Evolutionary conservation across 2,797 vertebrate genomes (phyloP), one percentile per base, ranked within the genome.

Genomic region (Parauchenoglanis ngamensis): DNA sequence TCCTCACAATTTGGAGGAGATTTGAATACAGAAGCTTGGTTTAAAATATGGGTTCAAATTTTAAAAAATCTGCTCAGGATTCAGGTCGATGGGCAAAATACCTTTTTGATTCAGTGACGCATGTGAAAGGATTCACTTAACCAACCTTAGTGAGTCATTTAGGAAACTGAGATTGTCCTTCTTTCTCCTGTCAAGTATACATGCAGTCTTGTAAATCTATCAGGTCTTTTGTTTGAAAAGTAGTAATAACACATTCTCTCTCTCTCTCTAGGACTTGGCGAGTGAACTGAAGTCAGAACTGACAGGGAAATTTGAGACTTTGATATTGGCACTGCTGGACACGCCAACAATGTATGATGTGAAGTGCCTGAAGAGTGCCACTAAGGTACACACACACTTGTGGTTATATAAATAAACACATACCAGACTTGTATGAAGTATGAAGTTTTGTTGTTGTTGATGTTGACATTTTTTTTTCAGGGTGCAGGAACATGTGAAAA

Each of bases 401-500:
- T 23, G 1, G 5, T 25, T 17, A 70, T 19, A 54, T 7, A 57
- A 2, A 35, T 52, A 25, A 59, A 49, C 56, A 35, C 54, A n/a
- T 4, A 21, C n/a, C 59, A 7, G 68, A 12, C 77, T 52, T 1
- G 31, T 31, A 31, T 31, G 31, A 31, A 56, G 76, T 57, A 57
- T 44, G 23, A 12, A 46, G 28, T 2, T 2, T 23, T 44, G 11
- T 59, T 44, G 8, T 5, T 35, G 49, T n/a, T 10, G 46, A 49
- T 49, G 46, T 87, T 63, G 25, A 0, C 4, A 67, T 7, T 90
- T 75, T 90, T 90, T 0, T 15, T 3, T 12, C 17, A 99, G 98
- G 98, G 98, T 90, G 97, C 97, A 65, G 98, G 98, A 88, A 99
- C 98, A 0, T 86, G 96, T 40, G 98, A 99, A 94, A 97, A 97